Percentiles rank a stretch among this genome's conserved stretches.
These are phyloP conservation scores for Thereva unica DNA, from an alignment of 2,888 invertebrate species.

Conservation along the genomic window DNA sequence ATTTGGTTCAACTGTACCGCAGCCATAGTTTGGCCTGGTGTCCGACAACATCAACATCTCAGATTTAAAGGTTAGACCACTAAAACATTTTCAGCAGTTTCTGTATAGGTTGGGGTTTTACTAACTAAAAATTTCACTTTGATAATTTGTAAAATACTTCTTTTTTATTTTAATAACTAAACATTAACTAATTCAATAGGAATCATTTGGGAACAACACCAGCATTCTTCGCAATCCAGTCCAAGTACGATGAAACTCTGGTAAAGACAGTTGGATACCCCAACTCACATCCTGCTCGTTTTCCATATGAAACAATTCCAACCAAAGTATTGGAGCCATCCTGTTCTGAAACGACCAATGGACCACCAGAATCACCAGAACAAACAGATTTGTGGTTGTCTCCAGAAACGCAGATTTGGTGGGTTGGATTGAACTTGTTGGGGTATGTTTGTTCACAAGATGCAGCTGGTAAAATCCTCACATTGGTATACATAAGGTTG, in stretches of 20 bases:
- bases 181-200: no score
- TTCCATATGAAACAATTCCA: constrained; percentile 37
- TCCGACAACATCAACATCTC: no score
- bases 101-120: no score
- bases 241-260: constrained; percentile 27
- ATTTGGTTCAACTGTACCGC: no score
- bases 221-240: constrained; percentile 28
- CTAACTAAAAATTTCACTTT: no score
- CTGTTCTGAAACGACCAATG: constrained; percentile 12
- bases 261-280: constrained; percentile 33
- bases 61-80: no score
- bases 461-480: neutral
- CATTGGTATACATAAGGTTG: neutral
- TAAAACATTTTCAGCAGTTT: no score
- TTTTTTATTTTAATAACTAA: no score
- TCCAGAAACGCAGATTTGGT: constrained; percentile 53
- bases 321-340: constrained; percentile 11
- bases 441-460: constrained; percentile 1
- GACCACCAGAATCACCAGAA: constrained; percentile 49
- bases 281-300: constrained; percentile 22
- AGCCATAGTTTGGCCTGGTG: no score
- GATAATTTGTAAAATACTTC: no score
- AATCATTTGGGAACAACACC: neutral
- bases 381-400: constrained; percentile 49
- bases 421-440: neutral